Conservation (phyloP, 2,113 vertebrate genomes). For the Columba livia region DNA sequence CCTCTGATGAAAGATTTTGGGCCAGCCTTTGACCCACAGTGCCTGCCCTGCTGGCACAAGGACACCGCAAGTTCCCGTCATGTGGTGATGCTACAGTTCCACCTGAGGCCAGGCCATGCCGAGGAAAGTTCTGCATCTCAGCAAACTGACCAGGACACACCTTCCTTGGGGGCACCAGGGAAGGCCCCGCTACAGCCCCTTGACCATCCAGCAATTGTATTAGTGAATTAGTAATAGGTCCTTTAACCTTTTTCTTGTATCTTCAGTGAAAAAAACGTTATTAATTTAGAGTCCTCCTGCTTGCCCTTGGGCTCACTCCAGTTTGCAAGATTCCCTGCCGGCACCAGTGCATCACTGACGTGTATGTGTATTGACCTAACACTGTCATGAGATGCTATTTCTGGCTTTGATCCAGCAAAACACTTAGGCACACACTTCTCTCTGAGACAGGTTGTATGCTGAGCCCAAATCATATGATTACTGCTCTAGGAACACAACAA, state of each 20-base stretch:
- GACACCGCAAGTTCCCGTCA: neutral
- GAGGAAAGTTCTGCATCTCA: neutral
- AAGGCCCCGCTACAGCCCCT: neutral
- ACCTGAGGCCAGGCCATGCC: rapidly evolving
- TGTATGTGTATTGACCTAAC: too few species aligned
- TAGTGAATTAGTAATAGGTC: rapidly evolving
- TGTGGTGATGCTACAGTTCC: neutral
- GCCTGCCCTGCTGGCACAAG: rapidly evolving
- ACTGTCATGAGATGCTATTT: neutral
- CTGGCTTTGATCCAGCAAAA: neutral
- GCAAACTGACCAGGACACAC: rapidly evolving
- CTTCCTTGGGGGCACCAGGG: neutral
- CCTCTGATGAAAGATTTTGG: neutral
- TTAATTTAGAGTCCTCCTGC: neutral
- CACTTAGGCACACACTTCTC: neutral
- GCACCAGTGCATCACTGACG: neutral
- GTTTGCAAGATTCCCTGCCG: neutral
- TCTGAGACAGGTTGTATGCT: neutral
- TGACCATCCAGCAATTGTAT: neutral
- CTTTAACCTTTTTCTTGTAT: neutral
- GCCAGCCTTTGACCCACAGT: neutral
- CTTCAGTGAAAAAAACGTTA: neutral
- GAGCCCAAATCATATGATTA: neutral
- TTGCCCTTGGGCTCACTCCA: neutral
- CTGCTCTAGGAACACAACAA: neutral